These are phyloP conservation scores for Adelognathus sp. DNA, from an alignment of 2,888 invertebrate species.

Conservation along the genomic window DNA sequence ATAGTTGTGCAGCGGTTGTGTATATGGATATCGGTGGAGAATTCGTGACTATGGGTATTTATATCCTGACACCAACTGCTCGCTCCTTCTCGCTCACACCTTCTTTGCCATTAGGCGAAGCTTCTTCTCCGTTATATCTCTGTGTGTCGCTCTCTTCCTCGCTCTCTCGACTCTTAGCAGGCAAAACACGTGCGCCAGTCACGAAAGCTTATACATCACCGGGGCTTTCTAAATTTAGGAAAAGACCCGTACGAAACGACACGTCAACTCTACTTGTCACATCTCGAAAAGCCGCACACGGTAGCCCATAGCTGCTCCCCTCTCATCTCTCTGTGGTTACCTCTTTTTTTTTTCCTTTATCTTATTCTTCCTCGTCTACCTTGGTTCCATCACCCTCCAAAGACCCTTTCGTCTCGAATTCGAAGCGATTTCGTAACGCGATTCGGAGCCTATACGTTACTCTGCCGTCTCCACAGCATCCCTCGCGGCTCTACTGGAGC, in stretches of 20 bases:
- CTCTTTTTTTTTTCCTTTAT: conserved; percentile 1
- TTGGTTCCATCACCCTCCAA: background rate
- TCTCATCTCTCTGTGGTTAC: conserved; percentile 14
- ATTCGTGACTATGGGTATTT: conserved; percentile 35
- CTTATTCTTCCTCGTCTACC: conserved; percentile 8
- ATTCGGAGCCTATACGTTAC: conserved; percentile 24
- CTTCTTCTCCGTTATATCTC: background rate
- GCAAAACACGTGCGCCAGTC: conserved; percentile 65
- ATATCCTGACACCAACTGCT: conserved; percentile 24
- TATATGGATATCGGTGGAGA: background rate
- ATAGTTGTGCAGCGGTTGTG: conserved; percentile 16
- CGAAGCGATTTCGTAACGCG: conserved; percentile 53
- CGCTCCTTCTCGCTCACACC: background rate
- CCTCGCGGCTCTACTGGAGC: background rate
- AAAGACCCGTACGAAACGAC: conserved; percentile 16
- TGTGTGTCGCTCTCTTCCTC: conserved; percentile 15
- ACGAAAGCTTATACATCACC: conserved; percentile 63
- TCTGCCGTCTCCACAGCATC: conserved; percentile 10
- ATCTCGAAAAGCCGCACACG: conserved; percentile 23
- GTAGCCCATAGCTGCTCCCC: background rate
- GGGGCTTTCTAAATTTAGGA: conserved; percentile 67
- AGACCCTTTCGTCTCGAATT: conserved; percentile 22
- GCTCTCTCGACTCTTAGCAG: conserved; percentile 49
- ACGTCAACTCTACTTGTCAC: conserved; percentile 58
- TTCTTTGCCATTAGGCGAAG: background rate